Percentiles rank a stretch among this genome's conserved stretches.
phyloP scores from a whole-genome alignment of 2,113 vertebrate species.

The Tenebrosternarchus preto region DNA sequence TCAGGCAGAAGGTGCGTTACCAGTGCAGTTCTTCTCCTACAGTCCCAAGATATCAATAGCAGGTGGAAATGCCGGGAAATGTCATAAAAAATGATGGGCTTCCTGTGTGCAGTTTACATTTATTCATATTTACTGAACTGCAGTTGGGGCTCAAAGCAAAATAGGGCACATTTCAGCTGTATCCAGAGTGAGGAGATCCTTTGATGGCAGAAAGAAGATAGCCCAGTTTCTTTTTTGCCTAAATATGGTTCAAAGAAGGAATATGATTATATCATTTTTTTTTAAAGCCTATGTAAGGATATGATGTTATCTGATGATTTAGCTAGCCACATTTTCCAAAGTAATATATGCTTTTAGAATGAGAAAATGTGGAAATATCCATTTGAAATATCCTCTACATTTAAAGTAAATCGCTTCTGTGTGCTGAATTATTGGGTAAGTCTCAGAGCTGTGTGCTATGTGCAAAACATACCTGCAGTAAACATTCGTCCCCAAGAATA shows the following conservation, averaged over 20 bases:
- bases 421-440: constrained; percentile 10
- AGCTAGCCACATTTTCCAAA: neutral
- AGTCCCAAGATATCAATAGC: constrained; percentile 10
- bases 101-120: constrained; percentile 15
- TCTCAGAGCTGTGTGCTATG: neutral
- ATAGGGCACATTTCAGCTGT: constrained; percentile 2
- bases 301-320: neutral
- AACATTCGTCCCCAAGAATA: constrained; percentile 20
- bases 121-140: constrained; percentile 35
- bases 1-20: constrained; percentile 39
- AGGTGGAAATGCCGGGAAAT: constrained; percentile 10
- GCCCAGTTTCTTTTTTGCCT: constrained; percentile 16
- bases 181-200: constrained; percentile 5
- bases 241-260: neutral
- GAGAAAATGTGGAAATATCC: constrained; percentile 12
- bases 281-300: constrained; percentile 28
- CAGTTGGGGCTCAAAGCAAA: constrained; percentile 20
- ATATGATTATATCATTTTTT: constrained; percentile 1
- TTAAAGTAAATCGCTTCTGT: constrained; percentile 3
- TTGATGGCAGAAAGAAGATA: constrained; percentile 22
- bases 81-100: neutral
- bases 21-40: constrained; percentile 14
- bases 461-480: constrained; percentile 21
- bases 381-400: neutral
- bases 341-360: neutral